phyloP scores from a whole-genome alignment of 2,113 vertebrate genomes.

The Paradoxurus hermaphroditus region DNA sequence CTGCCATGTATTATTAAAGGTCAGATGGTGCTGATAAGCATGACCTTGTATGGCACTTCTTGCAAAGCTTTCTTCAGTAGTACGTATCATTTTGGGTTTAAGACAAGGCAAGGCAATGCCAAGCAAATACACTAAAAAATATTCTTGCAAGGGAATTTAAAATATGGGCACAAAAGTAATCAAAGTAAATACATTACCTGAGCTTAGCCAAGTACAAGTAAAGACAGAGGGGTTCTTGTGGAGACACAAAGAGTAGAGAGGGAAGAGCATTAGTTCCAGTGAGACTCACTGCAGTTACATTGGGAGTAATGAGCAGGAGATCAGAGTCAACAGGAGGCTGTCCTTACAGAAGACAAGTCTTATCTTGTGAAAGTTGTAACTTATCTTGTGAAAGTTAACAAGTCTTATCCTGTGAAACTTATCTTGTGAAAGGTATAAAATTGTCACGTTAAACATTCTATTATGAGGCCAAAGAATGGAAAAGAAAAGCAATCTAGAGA shows the following conservation, averaged over 20 bases:
- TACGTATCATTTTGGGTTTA: neutral
- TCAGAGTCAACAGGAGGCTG: neutral
- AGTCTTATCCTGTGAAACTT: neutral
- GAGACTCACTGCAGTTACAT: neutral
- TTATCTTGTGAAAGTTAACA: neutral
- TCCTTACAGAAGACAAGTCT: neutral
- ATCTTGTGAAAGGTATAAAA: neutral
- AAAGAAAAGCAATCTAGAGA: neutral
- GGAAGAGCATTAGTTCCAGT: neutral
- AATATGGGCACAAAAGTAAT: neutral
- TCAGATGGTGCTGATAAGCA: neutral
- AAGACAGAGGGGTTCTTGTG: neutral
- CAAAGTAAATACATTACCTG: neutral
- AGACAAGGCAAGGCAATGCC: neutral
- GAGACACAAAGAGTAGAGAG: neutral
- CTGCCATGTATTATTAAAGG: neutral
- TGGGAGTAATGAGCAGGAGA: neutral
- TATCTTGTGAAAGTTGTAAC: neutral
- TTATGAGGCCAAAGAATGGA: neutral
- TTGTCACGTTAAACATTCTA: neutral
- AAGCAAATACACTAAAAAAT: neutral
- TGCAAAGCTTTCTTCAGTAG: neutral
- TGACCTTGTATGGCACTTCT: neutral
- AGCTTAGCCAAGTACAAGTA: neutral
- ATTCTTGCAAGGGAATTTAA: neutral